A percentile compares a stretch with the other conserved stretches of the same genome.
Conservation (phyloP, 2,113 vertebrate species). For the Vicugna pacos region DNA sequence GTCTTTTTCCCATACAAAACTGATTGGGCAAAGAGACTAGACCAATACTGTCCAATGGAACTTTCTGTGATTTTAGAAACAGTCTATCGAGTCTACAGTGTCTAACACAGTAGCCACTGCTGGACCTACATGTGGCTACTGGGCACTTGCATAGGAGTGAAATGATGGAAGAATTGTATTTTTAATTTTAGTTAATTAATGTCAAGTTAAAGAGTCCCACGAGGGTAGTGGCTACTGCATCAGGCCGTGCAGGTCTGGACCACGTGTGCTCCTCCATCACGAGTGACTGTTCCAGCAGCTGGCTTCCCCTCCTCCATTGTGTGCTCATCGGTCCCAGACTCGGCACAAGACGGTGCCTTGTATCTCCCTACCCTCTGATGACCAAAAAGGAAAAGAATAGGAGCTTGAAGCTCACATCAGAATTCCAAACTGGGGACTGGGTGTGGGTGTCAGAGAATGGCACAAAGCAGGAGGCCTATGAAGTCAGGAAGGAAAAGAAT, state of each 20-base stretch:
- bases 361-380: neutral
- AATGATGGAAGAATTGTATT: neutral
- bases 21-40: neutral
- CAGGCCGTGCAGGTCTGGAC: accelerated
- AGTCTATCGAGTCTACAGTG: neutral
- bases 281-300: neutral
- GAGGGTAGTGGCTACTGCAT: no score
- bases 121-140: neutral
- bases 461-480: accelerated
- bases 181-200: neutral
- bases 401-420: neutral
- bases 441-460: neutral
- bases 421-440: neutral
- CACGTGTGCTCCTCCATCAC: neutral
- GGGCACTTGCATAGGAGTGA: neutral
- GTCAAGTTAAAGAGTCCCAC: neutral
- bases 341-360: neutral
- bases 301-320: neutral
- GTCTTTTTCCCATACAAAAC: neutral
- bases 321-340: neutral
- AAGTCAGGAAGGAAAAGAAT: neutral
- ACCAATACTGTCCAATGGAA: neutral
- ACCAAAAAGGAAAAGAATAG: neutral
- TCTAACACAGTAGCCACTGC: neutral
- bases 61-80: neutral